These are phyloP conservation scores for Brachyptera putata DNA, from an alignment of 2,888 invertebrate species.

Conservation along the genomic window DNA sequence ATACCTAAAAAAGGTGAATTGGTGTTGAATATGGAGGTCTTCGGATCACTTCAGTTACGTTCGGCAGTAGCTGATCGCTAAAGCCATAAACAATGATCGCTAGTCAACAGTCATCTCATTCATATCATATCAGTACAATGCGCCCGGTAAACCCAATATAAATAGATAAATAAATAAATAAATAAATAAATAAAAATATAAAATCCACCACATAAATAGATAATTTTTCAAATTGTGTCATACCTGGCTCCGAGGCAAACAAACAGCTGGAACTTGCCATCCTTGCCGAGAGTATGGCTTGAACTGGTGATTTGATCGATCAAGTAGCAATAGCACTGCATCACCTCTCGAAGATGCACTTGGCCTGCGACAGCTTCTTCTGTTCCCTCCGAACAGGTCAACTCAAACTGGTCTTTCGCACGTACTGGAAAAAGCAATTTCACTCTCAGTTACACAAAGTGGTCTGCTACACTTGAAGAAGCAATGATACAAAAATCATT, in stretches of 20 bases:
- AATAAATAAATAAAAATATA: too few relatives aligned
- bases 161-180: too few relatives aligned
- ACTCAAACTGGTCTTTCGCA: slow-evolving; percentile 76
- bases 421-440: slow-evolving; percentile 55
- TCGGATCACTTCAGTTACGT: too few relatives aligned
- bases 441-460: not conserved
- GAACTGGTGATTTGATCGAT: slow-evolving; percentile 84
- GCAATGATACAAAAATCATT: not conserved
- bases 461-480: not conserved
- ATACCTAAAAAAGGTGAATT: too few relatives aligned
- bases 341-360: slow-evolving; percentile 20
- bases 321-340: slow-evolving; percentile 70
- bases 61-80: too few relatives aligned
- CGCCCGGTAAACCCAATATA: too few relatives aligned
- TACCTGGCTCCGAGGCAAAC: slow-evolving; percentile 91
- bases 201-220: too few relatives aligned
- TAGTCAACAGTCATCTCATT: too few relatives aligned
- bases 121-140: too few relatives aligned
- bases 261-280: slow-evolving; percentile 96
- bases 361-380: not conserved
- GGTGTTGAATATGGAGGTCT: too few relatives aligned
- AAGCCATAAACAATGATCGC: too few relatives aligned
- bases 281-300: slow-evolving; percentile 87
- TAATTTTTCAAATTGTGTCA: too few relatives aligned
- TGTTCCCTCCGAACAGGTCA: slow-evolving; percentile 55